These are phyloP conservation scores for Anabacerthia variegaticeps DNA, from an alignment of 2,797 vertebrate genomes.

Conservation along the genomic window DNA sequence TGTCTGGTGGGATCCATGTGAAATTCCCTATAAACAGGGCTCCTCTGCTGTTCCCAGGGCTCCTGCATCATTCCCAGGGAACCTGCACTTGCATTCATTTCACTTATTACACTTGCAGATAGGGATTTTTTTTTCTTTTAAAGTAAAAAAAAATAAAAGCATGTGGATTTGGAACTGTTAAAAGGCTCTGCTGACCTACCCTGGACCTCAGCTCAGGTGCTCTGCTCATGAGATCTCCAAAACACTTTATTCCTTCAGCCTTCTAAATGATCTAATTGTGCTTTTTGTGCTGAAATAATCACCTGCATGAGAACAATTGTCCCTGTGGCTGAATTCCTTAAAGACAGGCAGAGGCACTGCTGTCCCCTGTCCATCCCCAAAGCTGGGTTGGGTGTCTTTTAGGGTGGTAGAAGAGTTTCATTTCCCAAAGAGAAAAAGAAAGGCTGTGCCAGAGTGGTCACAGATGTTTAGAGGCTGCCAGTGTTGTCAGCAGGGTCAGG, in stretches of 20 bases:
- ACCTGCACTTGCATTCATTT: not conserved
- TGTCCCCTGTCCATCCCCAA: not conserved
- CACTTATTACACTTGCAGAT: not conserved
- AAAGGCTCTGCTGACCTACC: not conserved
- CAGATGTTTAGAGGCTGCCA: not conserved
- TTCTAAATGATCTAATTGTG: not conserved
- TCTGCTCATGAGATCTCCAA: not conserved
- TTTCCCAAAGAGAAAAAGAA: not conserved
- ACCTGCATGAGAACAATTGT: not conserved
- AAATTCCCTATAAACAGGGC: not conserved
- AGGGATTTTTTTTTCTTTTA: not conserved
- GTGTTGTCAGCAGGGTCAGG: not conserved
- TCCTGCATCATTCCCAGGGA: not conserved
- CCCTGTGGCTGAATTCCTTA: not conserved
- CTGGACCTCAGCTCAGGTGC: fast-evolving
- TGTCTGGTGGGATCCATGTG: not conserved
- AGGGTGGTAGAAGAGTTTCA: not conserved
- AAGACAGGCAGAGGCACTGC: not conserved
- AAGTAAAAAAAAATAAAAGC: not conserved
- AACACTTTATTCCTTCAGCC: not conserved
- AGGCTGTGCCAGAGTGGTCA: not conserved
- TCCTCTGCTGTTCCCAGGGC: not conserved
- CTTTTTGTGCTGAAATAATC: not conserved
- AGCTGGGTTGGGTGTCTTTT: not conserved
- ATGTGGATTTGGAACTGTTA: not conserved